Evolutionary conservation across 2,113 vertebrate species (phyloP).

Genomic region (Copsychus sechellarum): DNA sequence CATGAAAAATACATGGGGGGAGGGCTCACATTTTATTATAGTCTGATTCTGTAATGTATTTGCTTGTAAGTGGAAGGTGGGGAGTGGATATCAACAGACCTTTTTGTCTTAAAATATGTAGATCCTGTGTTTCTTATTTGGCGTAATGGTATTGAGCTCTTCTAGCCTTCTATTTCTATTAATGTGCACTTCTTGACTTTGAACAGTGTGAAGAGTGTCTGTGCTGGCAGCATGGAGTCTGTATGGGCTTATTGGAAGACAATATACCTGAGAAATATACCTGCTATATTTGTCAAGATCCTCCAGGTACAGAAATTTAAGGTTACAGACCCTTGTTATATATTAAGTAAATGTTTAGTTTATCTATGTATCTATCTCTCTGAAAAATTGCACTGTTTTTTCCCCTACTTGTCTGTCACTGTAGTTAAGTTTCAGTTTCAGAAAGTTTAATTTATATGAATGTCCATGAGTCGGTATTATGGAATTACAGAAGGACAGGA

Average conservation of each 20-base stretch:
- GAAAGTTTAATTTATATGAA: not conserved
- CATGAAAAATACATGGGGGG: not conserved
- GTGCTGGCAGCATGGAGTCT: conserved; percentile 97
- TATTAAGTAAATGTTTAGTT: not conserved
- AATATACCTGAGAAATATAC: conserved; percentile 92
- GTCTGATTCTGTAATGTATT: not conserved
- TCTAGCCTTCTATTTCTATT: not conserved
- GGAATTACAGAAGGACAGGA: not conserved
- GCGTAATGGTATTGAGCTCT: not conserved
- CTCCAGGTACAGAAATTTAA: conserved; percentile 82
- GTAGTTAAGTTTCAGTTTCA: not conserved
- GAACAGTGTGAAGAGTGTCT: conserved; percentile 92
- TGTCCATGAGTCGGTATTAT: not conserved
- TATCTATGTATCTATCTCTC: not conserved
- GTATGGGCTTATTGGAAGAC: conserved; percentile 96
- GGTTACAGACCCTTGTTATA: conserved; percentile 24
- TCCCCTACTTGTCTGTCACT: not conserved
- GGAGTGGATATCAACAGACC: not conserved
- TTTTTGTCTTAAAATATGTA: not conserved
- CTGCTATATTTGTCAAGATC: conserved; percentile 94
- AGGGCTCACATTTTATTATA: not conserved
- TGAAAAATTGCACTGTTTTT: not conserved
- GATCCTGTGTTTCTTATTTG: not conserved
- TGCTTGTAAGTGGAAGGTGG: not conserved
- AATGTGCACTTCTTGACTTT: conserved; percentile 32